A percentile compares a stretch with the other conserved stretches of the same genome.
Evolutionary conservation across 1,140 invertebrate species (phyloP).

Genomic region (Ridgeia piscesae): DNA sequence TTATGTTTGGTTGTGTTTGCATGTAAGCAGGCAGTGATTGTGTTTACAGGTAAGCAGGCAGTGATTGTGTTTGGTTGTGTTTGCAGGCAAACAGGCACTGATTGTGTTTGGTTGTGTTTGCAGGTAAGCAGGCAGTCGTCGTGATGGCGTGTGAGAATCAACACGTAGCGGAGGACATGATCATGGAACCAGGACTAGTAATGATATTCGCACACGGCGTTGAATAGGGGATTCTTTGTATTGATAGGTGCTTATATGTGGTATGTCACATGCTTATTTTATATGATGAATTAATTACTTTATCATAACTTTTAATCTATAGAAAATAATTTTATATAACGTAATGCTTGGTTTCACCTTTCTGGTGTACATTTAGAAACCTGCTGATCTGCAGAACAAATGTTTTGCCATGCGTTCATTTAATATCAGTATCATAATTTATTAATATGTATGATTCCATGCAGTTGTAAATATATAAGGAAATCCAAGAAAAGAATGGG

Average conservation of each 20-base stretch:
- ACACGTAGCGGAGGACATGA: constrained; percentile 93
- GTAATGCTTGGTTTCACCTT: background rate
- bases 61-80: background rate
- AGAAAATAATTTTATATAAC: background rate
- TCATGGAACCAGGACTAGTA: constrained; percentile 92
- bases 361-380: background rate
- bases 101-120: constrained; percentile 17
- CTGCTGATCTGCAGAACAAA: background rate
- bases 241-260: constrained; percentile 12
- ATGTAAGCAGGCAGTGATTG: background rate
- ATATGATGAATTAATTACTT: background rate
- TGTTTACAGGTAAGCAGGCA: background rate
- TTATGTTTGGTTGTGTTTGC: background rate
- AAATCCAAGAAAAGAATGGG: background rate
- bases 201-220: constrained; percentile 99
- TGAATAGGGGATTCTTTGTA: constrained; percentile 63
- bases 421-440: background rate
- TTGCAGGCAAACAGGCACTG: background rate
- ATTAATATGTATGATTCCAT: background rate
- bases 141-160: constrained; percentile 92
- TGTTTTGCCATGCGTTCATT: background rate
- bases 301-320: background rate
- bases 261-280: background rate
- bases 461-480: background rate
- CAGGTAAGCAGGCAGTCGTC: constrained; percentile 89